These are phyloP conservation scores for Notodonta dromedarius DNA, from an alignment of 2,888 invertebrate species.

Conservation along the genomic window DNA sequence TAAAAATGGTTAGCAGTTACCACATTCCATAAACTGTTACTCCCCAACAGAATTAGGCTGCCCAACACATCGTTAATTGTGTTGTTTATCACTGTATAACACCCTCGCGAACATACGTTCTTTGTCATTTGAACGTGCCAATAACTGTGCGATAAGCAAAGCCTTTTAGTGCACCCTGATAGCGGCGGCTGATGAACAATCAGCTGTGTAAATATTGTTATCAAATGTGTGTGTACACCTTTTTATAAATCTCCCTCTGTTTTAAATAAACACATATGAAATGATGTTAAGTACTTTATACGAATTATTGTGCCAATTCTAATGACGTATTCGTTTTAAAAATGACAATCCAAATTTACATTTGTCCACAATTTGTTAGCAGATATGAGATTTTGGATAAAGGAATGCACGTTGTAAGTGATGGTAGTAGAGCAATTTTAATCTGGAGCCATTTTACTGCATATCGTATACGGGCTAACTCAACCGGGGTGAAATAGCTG, in stretches of 20 bases:
- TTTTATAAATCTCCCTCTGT: neutral
- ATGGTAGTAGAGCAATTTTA: no score
- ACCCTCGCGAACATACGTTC: constrained; percentile 2
- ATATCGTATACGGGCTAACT: no score
- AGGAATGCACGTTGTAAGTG: no score
- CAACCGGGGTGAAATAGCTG: no score
- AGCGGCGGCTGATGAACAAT: constrained; percentile 26
- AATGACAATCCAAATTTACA: no score
- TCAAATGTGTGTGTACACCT: neutral
- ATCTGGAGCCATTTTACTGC: no score
- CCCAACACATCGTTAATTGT: neutral
- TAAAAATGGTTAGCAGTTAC: no score
- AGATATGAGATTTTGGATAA: no score
- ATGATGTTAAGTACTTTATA: neutral
- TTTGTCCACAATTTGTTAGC: no score
- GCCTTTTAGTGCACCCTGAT: constrained; percentile 46
- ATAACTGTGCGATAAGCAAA: constrained; percentile 44
- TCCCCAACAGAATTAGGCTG: constrained; percentile 2
- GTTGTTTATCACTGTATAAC: neutral
- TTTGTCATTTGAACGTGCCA: constrained; percentile 25
- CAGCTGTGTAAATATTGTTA: constrained; percentile 7
- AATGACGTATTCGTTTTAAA: no score
- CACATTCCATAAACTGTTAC: no score
- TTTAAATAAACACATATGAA: neutral
- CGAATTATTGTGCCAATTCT: neutral